Evolutionary conservation across 2,888 invertebrate species (phyloP), one percentile per base, ranked within the genome.

Genomic region (Drosophila neonasuta): DNA sequence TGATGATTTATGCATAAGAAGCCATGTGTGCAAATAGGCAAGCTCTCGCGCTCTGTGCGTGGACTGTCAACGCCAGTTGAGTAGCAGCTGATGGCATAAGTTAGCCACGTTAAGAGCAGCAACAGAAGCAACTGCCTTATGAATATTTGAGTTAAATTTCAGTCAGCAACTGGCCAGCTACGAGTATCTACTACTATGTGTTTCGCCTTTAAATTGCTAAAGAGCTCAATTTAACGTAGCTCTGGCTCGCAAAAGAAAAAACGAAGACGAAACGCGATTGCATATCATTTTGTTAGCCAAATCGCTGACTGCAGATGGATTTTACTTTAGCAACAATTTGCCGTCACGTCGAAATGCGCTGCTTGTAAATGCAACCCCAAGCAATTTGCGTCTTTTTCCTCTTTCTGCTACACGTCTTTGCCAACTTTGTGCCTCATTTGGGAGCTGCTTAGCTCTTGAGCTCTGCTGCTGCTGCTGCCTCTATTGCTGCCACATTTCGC

Each of bases 1-100:
- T 60, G 63, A 80, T 78, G 77, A 78, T 80, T 78, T 78, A 78
- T 78, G 80, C 80, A 78, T 72, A 61, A 61, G 73, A 50, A 55
- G 68, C 59, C 77, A 76, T 76, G 68, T 76, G 72, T 66, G 51
- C 57, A 75, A 68, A 67, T 65, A 57, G 63, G 42, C 58, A n/a
- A 72, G 54, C 49, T 61, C 58, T 49, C 55, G 48, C 48, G 39
- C 20, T 50, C 48, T 34, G 58, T 74, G 62, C 76, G 66, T 71
- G 56, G 42, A 71, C 51, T 58, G 61, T 54, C 60, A 59, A 54
- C 29, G 41, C 11, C 48, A 63, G 57, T 36, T 57, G 62, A 57
- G 13, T 17, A 50, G 51, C 41, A 29, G 48, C 45, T 42, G 52
- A 48, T 60, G 68, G 20, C 15, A 39, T 51, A 48, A 51, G 56